phyloP scores from a whole-genome alignment of 2,113 vertebrate species.

The Datnioides undecimradiatus region DNA sequence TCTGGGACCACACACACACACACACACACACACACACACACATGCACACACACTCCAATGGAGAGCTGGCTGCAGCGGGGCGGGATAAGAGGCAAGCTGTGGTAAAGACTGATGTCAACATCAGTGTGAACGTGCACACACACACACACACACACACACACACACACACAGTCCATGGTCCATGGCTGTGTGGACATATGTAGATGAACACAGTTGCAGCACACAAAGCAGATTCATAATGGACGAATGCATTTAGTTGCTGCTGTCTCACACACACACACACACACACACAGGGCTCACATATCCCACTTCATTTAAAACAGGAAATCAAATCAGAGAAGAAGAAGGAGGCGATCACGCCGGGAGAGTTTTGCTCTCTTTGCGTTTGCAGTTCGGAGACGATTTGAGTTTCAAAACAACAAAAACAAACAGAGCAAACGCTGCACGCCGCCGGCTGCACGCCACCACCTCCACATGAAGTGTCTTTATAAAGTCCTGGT shows the following conservation, averaged over 20 bases:
- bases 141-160: conserved; percentile 4
- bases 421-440: too few relatives aligned
- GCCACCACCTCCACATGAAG: background rate
- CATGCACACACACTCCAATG: conserved; percentile 7
- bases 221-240: conserved; percentile 42
- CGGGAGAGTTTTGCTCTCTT: background rate
- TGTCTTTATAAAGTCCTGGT: background rate
- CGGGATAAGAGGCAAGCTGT: conserved; percentile 42
- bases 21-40: conserved; percentile 37
- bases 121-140: conserved; percentile 41
- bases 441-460: too few relatives aligned
- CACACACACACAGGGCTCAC: conserved; percentile 24
- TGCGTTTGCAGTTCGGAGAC: background rate
- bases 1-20: conserved; percentile 64
- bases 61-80: conserved; percentile 33
- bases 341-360: conserved; percentile 9
- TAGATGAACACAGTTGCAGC: conserved; percentile 12
- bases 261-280: background rate
- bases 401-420: background rate
- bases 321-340: conserved; percentile 34
- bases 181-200: conserved; percentile 9
- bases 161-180: too few relatives aligned
- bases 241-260: conserved; percentile 20
- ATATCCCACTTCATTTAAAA: conserved; percentile 25
- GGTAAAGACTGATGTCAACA: conserved; percentile 69